Percentiles rank a stretch among this genome's conserved stretches.
These are phyloP conservation scores for Carollia perspicillata DNA, from an alignment of 2,113 vertebrate species.

Conservation along the genomic window DNA sequence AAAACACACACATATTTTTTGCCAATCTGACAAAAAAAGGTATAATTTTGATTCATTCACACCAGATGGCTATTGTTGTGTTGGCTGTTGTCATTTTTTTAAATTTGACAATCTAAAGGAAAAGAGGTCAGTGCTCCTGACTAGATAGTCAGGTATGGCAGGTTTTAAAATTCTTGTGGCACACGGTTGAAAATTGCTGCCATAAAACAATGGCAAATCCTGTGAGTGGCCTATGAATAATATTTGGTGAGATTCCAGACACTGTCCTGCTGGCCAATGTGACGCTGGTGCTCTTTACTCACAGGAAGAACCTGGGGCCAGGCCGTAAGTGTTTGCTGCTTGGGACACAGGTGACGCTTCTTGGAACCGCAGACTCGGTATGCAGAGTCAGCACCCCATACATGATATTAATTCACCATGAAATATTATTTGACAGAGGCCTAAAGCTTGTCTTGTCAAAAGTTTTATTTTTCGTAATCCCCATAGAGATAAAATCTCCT, in stretches of 20 bases:
- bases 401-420: neutral
- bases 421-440: slow-evolving; percentile 10
- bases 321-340: neutral
- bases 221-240: neutral
- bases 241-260: neutral
- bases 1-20: neutral
- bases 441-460: neutral
- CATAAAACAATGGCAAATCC: neutral
- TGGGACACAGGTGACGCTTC: neutral
- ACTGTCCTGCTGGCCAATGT: neutral
- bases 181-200: neutral
- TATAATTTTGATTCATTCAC: neutral
- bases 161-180: neutral
- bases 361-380: neutral
- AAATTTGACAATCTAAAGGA: neutral
- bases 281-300: neutral
- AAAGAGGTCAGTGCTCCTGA: neutral
- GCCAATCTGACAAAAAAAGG: neutral
- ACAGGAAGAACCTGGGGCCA: neutral
- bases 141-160: neutral
- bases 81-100: neutral
- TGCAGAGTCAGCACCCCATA: neutral
- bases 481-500: neutral
- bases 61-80: neutral
- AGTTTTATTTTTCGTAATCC: neutral